Evolutionary conservation across 2,888 invertebrate genomes (phyloP).

Genomic region (Camponotus fellah): DNA sequence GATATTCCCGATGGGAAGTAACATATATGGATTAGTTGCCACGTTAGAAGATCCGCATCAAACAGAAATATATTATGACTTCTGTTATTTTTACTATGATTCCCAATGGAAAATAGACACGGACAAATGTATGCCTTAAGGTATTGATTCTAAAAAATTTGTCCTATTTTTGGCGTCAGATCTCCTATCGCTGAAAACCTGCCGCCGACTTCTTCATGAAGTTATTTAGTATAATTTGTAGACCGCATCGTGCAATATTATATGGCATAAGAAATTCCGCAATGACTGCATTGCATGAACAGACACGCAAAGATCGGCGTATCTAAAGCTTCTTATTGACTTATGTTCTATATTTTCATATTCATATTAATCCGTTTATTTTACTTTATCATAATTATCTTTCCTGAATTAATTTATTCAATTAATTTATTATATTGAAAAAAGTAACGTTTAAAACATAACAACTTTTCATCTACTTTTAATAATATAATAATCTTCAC

Average conservation of each 20-base stretch:
- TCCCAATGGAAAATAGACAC: constrained; percentile 3
- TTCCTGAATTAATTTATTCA: not conserved
- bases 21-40: constrained; percentile 38
- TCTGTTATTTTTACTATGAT: constrained; percentile 19
- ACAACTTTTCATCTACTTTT: not conserved
- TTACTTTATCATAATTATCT: not conserved
- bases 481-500: not conserved
- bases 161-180: constrained; percentile 39
- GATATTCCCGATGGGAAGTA: constrained; percentile 31
- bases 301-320: constrained; percentile 37
- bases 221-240: constrained; percentile 20
- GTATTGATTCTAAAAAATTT: constrained; percentile 30
- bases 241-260: constrained; percentile 26
- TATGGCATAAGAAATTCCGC: constrained; percentile 32
- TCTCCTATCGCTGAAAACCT: constrained; percentile 18
- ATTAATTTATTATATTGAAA: not conserved
- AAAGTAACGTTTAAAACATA: not conserved
- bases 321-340: constrained; percentile 1
- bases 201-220: constrained; percentile 31
- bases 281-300: constrained; percentile 45
- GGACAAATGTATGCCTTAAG: constrained; percentile 24
- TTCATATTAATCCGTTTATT: not conserved
- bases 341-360: constrained; percentile 6
- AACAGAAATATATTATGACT: constrained; percentile 34
- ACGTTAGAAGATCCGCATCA: constrained; percentile 17